These are phyloP conservation scores for Anniella stebbinsi DNA, from an alignment of 2,797 vertebrate species.

Conservation along the genomic window DNA sequence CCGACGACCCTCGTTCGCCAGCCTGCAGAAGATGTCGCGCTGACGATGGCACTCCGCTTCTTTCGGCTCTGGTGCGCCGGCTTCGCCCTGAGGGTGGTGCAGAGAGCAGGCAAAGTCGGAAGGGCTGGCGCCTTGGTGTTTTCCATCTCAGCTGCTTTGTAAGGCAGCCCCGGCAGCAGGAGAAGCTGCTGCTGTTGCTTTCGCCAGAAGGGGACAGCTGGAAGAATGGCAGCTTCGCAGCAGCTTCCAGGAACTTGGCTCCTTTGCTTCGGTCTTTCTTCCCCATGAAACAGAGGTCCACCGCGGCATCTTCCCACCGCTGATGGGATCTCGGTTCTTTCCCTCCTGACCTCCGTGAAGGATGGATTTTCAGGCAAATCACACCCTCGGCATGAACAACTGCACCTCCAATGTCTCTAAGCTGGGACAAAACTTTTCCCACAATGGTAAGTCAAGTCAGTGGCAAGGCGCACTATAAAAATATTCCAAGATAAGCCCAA, in stretches of 20 bases:
- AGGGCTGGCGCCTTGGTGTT: no score
- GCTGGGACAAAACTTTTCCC: slow-evolving; percentile 54
- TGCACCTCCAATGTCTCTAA: slow-evolving; percentile 38
- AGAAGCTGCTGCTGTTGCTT: not conserved
- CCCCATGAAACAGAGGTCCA: not conserved
- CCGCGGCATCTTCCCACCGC: not conserved
- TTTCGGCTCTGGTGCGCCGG: not conserved
- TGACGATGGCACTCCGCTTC: not conserved
- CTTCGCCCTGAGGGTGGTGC: not conserved
- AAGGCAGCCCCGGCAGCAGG: not conserved
- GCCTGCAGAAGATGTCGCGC: not conserved
- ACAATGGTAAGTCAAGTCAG: slow-evolving; percentile 30
- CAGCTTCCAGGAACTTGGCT: not conserved
- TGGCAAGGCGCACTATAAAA: no score
- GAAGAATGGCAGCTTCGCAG: slow-evolving; percentile 11
- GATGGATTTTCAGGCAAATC: slow-evolving; percentile 59
- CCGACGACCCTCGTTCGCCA: no score
- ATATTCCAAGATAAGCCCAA: not conserved
- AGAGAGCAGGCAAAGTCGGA: not conserved
- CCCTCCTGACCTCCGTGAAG: not conserved
- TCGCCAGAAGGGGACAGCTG: not conserved
- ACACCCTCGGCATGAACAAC: slow-evolving; percentile 13
- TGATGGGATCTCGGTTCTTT: not conserved
- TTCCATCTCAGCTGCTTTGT: not conserved
- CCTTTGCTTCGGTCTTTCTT: not conserved